A percentile compares a stretch with the other conserved stretches of the same genome.
Conservation (phyloP, 92 coral and sea anemone species). For the Zoanthus sansibaricus region DNA sequence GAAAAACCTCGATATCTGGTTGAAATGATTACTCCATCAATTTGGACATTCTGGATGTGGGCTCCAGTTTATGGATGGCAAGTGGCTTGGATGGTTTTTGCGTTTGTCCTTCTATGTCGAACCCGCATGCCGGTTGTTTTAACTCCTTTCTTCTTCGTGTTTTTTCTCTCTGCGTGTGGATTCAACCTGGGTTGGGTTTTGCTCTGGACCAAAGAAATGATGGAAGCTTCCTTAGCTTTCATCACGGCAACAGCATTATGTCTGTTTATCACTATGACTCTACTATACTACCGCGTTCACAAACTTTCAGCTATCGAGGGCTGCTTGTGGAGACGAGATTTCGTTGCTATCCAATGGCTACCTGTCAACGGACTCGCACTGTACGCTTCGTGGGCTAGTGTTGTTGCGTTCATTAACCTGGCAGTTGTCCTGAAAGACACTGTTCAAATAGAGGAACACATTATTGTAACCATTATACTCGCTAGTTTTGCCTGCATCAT, state of each 20-base stretch:
- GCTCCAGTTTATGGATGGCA: conserved; percentile 90
- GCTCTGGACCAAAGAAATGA: conserved; percentile 75
- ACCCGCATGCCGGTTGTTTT: conserved; percentile 74
- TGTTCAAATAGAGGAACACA: conserved; percentile 73
- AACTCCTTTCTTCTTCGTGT: conserved; percentile 79
- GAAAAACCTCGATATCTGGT: conserved; percentile 61
- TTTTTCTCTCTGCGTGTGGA: conserved; percentile 77
- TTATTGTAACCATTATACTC: conserved; percentile 71
- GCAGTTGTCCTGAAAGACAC: conserved; percentile 78
- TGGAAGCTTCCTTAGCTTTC: conserved; percentile 75
- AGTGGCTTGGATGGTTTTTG: conserved; percentile 78
- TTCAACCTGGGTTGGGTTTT: conserved; percentile 87
- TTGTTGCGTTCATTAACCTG: conserved; percentile 68
- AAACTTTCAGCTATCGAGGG: conserved; percentile 62
- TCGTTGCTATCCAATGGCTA: conserved; percentile 74
- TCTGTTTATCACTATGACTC: conserved; percentile 69
- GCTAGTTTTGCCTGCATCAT: conserved; percentile 73
- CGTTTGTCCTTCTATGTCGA: conserved; percentile 78
- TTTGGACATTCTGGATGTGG: conserved; percentile 94
- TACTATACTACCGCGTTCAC: conserved; percentile 72
- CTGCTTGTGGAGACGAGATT: conserved; percentile 76
- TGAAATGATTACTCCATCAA: conserved; percentile 73
- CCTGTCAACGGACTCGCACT: conserved; percentile 82
- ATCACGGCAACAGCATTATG: conserved; percentile 70
- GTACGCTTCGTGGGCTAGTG: conserved; percentile 88